These are phyloP conservation scores for Trematomus loennbergii DNA, from an alignment of 2,113 vertebrate genomes.

Conservation along the genomic window DNA sequence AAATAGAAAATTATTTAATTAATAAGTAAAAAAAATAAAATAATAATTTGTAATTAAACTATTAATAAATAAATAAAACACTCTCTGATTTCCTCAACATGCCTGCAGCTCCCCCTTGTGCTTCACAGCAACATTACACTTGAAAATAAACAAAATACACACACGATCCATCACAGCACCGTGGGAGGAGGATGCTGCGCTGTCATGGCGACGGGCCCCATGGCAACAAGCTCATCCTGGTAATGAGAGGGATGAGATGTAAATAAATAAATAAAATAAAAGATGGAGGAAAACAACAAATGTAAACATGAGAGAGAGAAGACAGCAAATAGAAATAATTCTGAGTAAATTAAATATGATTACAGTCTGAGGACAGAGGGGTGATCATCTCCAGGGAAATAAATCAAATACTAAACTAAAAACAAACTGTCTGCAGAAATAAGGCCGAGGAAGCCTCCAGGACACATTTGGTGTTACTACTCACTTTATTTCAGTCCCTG, in stretches of 20 bases:
- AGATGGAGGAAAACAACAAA: conserved; percentile 24
- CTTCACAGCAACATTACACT: neutral
- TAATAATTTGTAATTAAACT: no score
- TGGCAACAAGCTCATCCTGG: conserved; percentile 66
- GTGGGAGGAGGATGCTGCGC: conserved; percentile 54
- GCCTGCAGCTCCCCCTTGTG: conserved; percentile 54
- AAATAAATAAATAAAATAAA: conserved; percentile 28
- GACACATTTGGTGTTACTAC: neutral
- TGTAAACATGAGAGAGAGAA: conserved; percentile 2
- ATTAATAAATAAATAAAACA: no score
- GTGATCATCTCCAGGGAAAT: no score
- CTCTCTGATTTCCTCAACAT: neutral
- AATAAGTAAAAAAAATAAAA: no score
- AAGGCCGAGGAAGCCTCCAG: conserved; percentile 1
- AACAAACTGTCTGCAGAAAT: no score
- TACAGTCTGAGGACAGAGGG: no score
- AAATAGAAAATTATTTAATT: no score
- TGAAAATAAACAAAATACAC: neutral
- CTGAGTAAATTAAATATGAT: no score
- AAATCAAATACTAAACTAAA: no score
- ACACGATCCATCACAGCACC: conserved; percentile 13
- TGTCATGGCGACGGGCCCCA: conserved; percentile 52
- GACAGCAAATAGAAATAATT: neutral
- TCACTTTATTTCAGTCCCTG: conserved; percentile 38
- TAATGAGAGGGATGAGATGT: conserved; percentile 65